Conservation (phyloP, 2,797 vertebrate genomes). For the Columba guinea region DNA sequence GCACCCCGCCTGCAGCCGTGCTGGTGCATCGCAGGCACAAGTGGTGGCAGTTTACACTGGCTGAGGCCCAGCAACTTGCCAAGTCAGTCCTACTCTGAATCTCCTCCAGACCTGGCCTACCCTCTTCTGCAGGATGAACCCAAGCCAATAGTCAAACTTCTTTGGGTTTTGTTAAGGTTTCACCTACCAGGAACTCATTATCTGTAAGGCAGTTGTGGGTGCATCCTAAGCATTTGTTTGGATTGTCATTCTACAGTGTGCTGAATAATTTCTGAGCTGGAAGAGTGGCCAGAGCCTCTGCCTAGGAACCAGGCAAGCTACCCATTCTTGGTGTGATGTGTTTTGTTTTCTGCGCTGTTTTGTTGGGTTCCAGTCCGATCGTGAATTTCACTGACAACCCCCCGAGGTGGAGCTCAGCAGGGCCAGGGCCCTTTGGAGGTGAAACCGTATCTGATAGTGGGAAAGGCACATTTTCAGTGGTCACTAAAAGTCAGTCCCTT, state of each 20-base stretch:
- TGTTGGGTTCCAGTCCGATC: neutral
- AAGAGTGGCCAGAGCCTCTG: neutral
- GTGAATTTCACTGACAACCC: neutral
- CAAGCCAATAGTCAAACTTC: neutral
- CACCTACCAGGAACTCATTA: neutral
- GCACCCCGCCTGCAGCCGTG: neutral
- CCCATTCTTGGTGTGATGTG: neutral
- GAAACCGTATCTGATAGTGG: accelerated
- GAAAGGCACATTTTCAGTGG: neutral
- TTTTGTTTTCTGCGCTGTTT: neutral
- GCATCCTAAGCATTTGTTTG: neutral
- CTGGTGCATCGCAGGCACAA: neutral
- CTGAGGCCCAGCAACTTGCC: neutral
- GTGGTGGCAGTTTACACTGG: neutral
- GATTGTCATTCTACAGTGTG: neutral
- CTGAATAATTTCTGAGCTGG: neutral
- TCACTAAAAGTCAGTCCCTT: neutral
- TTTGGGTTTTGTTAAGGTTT: neutral
- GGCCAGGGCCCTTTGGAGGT: neutral
- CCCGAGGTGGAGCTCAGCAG: neutral
- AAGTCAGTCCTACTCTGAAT: neutral
- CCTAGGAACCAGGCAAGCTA: neutral
- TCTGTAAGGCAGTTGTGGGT: neutral
- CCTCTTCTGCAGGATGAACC: neutral
- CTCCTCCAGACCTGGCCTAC: neutral